These are phyloP conservation scores for Pocillopora meandrina DNA, from an alignment of 92 coral and sea anemone genomes.

Conservation along the genomic window DNA sequence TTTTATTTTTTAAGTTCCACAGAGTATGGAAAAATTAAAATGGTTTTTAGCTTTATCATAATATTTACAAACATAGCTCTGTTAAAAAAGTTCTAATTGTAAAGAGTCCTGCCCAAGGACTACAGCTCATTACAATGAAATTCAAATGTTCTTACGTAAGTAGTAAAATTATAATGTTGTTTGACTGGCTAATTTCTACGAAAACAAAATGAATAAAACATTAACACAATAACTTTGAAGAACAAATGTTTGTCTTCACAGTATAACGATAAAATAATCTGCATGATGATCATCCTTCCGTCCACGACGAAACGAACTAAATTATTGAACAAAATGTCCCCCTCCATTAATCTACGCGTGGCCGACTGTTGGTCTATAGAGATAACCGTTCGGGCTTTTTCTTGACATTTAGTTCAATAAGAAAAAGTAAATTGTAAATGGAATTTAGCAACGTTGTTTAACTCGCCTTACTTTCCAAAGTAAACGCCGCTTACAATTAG, in stretches of 20 bases:
- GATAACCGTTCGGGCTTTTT: too few species aligned
- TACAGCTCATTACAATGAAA: background rate
- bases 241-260: background rate
- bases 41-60: background rate
- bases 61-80: background rate
- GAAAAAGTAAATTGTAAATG: too few species aligned
- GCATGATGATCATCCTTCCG: background rate
- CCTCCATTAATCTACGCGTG: background rate
- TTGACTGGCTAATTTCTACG: background rate
- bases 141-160: background rate
- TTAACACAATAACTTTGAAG: too few species aligned
- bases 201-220: background rate
- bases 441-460: too few species aligned
- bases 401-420: too few species aligned
- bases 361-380: background rate
- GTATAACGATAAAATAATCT: background rate
- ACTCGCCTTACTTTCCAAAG: too few species aligned
- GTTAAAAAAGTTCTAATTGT: background rate
- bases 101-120: background rate
- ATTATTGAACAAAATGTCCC: background rate
- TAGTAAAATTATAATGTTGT: background rate
- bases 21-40: background rate
- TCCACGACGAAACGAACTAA: background rate
- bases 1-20: conserved; percentile 3
- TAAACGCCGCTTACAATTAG: too few species aligned